Base-by-base conservation (phyloP, 2,113 vertebrate genomes). In the Agapornis roseicollis region DNA sequence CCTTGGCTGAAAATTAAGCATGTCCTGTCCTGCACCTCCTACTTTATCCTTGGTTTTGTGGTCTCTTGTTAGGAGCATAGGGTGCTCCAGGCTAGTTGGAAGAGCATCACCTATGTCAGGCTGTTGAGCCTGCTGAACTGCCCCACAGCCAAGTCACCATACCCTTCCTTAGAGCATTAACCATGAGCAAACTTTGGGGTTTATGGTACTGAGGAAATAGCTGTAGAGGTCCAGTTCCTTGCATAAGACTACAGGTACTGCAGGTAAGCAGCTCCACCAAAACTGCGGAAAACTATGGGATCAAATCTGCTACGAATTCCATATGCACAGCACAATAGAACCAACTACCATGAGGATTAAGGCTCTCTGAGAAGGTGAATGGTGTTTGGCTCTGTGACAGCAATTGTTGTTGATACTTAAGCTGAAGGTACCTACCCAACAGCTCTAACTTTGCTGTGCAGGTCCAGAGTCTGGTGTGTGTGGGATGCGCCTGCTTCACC, bases 401-500 rank as follows among this genome's bases (percentile, higher is more conserved):
- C 52, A 60, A 7, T 66, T 66, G 44, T 25, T 77, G 44, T 25
- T 77, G 33, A 25, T 56, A 14, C 15, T 85, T 52, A 39, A 91
- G 53, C 27, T 85, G 70, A 66, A 73, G 13, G 27, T 55, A 7
- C 24, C n/a, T 65, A 23, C 18, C 37, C 53, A 91, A 20, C 37
- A 27, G 24, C 41, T 96, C 80, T 91, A n/a, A 79, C 49, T 88
- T 94, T 90, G 31, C 72, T 92, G 6, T 78, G 50, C 94, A 98
- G 98, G 92, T 96, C 80, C 91, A 37, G 80, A 84, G 33, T 79
- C 93, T 53, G 63, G 78, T 47, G 85, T 93, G 27, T 98, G 98
- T 82, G 98, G 98, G 25, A 95, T 96, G 71, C 97, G 97, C 53
- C 94, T 93, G 49, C 91, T 97, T 70, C 94, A 94, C n/a, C 97